These are phyloP conservation scores for Nephrotoma flavescens DNA, from an alignment of 2,888 invertebrate genomes.

Conservation along the genomic window DNA sequence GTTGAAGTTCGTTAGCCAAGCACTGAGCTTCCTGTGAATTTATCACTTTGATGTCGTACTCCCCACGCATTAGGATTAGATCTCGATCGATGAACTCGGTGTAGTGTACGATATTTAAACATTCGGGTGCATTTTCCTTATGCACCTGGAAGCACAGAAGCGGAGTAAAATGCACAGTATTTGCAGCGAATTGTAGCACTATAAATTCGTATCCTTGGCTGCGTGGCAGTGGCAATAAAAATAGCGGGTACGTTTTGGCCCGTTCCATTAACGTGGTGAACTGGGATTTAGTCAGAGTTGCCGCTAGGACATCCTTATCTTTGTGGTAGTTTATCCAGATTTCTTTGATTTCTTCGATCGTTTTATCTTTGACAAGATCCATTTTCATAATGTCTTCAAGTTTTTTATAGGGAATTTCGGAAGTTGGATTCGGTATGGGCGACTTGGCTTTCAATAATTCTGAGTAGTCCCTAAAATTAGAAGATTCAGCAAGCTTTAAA, in stretches of 20 bases:
- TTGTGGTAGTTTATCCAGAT: conserved; percentile 76
- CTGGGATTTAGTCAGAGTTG: conserved; percentile 45
- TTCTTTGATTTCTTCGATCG: conserved; percentile 49
- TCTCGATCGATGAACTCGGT: conserved; percentile 58
- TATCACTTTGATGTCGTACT: conserved; percentile 66
- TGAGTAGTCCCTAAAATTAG: conserved; percentile 39
- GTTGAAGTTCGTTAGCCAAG: conserved; percentile 68
- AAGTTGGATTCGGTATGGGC: conserved; percentile 19
- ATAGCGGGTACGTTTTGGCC: conserved; percentile 48
- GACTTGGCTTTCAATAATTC: conserved; percentile 50
- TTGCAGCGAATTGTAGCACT: conserved; percentile 55
- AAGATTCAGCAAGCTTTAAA: background rate
- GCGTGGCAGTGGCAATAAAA: conserved; percentile 67
- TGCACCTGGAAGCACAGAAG: conserved; percentile 74
- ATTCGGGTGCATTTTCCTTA: conserved; percentile 79
- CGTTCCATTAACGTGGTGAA: conserved; percentile 43
- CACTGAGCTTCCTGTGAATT: conserved; percentile 70
- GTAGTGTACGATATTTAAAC: conserved; percentile 65
- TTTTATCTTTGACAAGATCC: conserved; percentile 56
- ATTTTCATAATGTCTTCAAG: conserved; percentile 62
- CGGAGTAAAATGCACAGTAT: conserved; percentile 70
- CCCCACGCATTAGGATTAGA: conserved; percentile 71
- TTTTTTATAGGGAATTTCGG: conserved; percentile 34
- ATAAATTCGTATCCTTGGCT: conserved; percentile 77
- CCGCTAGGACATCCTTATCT: conserved; percentile 60